phyloP scores from a whole-genome alignment of 1,140 invertebrate genomes.

The Heterodera schachtii region DNA sequence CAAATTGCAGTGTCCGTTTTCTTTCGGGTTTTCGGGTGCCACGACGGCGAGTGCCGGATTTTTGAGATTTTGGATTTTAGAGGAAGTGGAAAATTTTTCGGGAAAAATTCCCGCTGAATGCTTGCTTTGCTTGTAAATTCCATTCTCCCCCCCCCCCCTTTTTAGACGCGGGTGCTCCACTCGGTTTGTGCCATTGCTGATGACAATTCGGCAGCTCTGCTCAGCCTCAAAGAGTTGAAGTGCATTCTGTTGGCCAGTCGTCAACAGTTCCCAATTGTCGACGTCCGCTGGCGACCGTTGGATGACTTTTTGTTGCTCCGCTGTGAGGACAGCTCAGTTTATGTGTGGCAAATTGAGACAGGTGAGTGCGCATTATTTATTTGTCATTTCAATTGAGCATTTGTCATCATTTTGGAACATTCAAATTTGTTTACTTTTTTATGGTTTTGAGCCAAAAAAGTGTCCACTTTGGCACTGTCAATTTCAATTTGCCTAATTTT shows the following conservation, averaged over 20 bases:
- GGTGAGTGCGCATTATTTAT: constrained; percentile 67
- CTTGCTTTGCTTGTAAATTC: too few species aligned
- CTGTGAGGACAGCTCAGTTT: constrained; percentile 94
- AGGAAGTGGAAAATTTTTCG: too few species aligned
- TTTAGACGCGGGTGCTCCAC: constrained; percentile 84
- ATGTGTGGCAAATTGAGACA: constrained; percentile 99
- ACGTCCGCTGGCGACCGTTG: constrained; percentile 92
- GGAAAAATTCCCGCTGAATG: too few species aligned
- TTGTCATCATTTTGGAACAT: too few species aligned
- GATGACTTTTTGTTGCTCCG: constrained; percentile 98
- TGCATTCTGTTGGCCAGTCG: constrained; percentile 91
- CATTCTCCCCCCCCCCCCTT: constrained; percentile 18
- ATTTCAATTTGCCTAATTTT: too few species aligned
- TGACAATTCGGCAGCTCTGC: constrained; percentile 91
- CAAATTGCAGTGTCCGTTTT: constrained; percentile 81
- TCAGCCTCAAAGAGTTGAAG: constrained; percentile 89
- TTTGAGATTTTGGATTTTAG: too few species aligned
- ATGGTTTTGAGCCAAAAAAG: too few species aligned
- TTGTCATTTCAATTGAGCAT: too few species aligned
- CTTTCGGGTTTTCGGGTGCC: not conserved
- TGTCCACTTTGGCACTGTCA: too few species aligned
- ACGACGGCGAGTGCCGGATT: too few species aligned
- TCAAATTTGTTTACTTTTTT: too few species aligned
- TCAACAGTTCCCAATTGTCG: constrained; percentile 91
- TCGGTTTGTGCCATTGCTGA: constrained; percentile 94